Conservation (phyloP, 2,797 vertebrate genomes). For the Gallirallus australis region DNA sequence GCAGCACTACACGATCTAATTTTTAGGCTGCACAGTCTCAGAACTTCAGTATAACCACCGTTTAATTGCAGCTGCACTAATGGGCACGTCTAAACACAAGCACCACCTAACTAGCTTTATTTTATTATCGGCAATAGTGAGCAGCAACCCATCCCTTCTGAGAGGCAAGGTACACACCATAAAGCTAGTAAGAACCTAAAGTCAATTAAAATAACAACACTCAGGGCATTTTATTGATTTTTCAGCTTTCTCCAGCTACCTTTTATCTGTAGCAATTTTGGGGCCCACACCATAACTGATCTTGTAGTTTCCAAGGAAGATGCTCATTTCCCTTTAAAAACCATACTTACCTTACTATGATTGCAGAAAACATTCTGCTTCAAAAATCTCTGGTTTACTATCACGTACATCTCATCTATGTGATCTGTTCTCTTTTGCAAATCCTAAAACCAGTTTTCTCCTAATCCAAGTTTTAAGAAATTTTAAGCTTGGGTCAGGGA, state of each 20-base stretch:
- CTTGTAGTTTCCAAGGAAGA: conserved; percentile 4
- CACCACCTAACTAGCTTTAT: not conserved
- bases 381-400: conserved; percentile 47
- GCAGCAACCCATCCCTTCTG: not conserved
- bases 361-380: conserved; percentile 29
- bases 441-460: conserved; percentile 15
- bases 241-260: not conserved
- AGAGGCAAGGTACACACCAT: not conserved
- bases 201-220: conserved; percentile 56
- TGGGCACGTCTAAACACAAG: not conserved
- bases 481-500: not conserved
- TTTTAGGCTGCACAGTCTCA: not conserved
- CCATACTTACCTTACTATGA: conserved; percentile 9
- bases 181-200: conserved; percentile 36
- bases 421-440: conserved; percentile 31
- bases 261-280: conserved; percentile 43
- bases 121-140: conserved; percentile 15
- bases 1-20: not conserved
- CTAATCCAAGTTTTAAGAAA: too few relatives aligned
- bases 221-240: conserved; percentile 42
- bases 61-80: not conserved
- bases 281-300: not conserved
- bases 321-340: conserved; percentile 12
- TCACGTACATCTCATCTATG: conserved; percentile 8
- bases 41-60: not conserved